These are phyloP conservation scores for Callimorpha dominula DNA, from an alignment of 2,888 invertebrate species.

Conservation along the genomic window DNA sequence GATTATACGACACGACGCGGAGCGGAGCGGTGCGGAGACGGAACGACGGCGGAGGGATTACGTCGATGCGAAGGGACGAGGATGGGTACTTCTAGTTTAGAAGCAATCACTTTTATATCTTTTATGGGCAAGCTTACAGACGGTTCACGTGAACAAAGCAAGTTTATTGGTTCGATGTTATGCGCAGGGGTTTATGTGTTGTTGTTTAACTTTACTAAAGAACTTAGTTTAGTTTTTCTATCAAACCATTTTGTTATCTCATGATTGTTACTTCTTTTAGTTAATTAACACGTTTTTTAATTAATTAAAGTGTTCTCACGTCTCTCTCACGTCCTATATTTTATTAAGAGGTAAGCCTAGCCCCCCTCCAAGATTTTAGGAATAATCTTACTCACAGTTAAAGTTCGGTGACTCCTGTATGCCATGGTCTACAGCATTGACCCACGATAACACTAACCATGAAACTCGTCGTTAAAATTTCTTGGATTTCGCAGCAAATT, in stretches of 20 bases:
- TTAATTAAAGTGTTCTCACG: too few relatives aligned
- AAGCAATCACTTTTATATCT: conserved; percentile 16
- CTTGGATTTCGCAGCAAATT: too few relatives aligned
- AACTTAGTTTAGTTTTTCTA: neutral
- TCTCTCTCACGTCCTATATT: too few relatives aligned
- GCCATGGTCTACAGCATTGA: too few relatives aligned
- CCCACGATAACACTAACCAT: too few relatives aligned
- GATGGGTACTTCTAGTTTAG: conserved; percentile 5
- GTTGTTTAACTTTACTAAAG: neutral
- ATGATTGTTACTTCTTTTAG: neutral
- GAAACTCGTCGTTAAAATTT: too few relatives aligned
- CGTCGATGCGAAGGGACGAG: conserved; percentile 6
- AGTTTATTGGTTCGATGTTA: conserved; percentile 1
- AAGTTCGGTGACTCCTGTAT: too few relatives aligned
- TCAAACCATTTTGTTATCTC: neutral
- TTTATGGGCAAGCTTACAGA: conserved; percentile 5
- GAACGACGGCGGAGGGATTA: conserved; percentile 6
- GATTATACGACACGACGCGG: conserved; percentile 19
- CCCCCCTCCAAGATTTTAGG: too few relatives aligned
- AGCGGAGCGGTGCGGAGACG: neutral
- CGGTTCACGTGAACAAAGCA: conserved; percentile 2
- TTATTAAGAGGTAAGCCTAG: too few relatives aligned
- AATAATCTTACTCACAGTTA: too few relatives aligned
- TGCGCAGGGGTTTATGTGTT: neutral
- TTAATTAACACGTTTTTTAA: neutral